Conservation (phyloP, 2,797 vertebrate genomes). For the Clamator glandarius region DNA sequence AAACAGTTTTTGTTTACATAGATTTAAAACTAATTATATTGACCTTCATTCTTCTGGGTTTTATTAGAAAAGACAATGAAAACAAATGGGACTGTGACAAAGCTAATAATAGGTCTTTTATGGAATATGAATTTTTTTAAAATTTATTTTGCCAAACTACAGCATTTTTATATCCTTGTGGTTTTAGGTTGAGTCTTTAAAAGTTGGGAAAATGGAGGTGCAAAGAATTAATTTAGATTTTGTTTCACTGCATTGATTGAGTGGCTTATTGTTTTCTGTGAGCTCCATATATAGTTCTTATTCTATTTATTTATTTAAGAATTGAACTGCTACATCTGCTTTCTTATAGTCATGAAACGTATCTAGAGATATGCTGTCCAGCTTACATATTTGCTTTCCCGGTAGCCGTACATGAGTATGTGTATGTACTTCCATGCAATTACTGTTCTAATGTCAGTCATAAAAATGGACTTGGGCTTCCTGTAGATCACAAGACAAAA, state of each 20-base stretch:
- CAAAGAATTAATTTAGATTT: neutral
- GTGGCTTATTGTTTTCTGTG: neutral
- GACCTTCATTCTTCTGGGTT: slow-evolving; percentile 22
- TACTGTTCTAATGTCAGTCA: neutral
- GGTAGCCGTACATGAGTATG: rapidly evolving
- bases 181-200: neutral
- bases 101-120: slow-evolving; percentile 32
- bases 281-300: neutral
- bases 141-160: neutral
- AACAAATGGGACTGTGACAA: slow-evolving; percentile 45
- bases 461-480: neutral
- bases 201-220: neutral
- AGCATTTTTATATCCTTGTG: slow-evolving; percentile 21
- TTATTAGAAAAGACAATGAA: slow-evolving; percentile 41
- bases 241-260: neutral
- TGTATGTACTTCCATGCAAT: neutral
- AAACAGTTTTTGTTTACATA: slow-evolving; percentile 8
- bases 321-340: neutral
- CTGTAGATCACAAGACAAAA: neutral
- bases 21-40: slow-evolving; percentile 28
- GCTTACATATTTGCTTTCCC: neutral
- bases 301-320: neutral
- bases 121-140: neutral
- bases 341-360: neutral
- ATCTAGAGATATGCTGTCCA: neutral